These are phyloP conservation scores for Macropodus opercularis DNA, from an alignment of 2,797 vertebrate species.

Conservation along the genomic window DNA sequence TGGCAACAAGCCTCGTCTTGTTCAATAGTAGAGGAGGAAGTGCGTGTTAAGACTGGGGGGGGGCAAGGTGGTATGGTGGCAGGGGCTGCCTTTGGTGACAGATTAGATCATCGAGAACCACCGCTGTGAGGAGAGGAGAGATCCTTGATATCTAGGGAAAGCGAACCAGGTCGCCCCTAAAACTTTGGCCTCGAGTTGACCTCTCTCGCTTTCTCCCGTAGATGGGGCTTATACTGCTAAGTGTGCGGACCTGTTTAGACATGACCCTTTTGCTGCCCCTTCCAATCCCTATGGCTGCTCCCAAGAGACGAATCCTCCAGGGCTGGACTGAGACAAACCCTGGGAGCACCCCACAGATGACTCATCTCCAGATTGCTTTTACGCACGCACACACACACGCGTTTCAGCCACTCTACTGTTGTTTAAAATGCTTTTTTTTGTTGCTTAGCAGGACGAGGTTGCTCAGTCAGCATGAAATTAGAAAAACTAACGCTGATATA, in stretches of 20 bases:
- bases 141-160: conserved; percentile 28
- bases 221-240: conserved; percentile 56
- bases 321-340: conserved; percentile 60
- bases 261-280: conserved; percentile 60
- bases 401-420: conserved; percentile 61
- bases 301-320: conserved; percentile 51
- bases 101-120: conserved; percentile 70
- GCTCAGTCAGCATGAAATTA: conserved; percentile 48
- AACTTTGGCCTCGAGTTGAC: conserved; percentile 56
- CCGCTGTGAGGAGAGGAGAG: conserved; percentile 26
- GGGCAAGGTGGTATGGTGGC: conserved; percentile 22
- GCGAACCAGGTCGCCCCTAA: conserved; percentile 44
- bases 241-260: conserved; percentile 74
- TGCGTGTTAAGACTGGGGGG: conserved; percentile 57
- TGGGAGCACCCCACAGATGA: conserved; percentile 67
- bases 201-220: conserved; percentile 56
- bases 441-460: conserved; percentile 17
- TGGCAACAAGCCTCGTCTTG: conserved; percentile 72
- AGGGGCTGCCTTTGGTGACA: conserved; percentile 67
- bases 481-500: conserved; percentile 26
- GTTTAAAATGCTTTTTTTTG: conserved; percentile 17
- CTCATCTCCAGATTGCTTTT: conserved; percentile 54
- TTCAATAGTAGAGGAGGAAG: conserved; percentile 57
- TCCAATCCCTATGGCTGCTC: conserved; percentile 48
- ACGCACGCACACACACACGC: no score